Evolutionary conservation across 2,888 invertebrate species (phyloP).

Genomic region (Leucania comma): DNA sequence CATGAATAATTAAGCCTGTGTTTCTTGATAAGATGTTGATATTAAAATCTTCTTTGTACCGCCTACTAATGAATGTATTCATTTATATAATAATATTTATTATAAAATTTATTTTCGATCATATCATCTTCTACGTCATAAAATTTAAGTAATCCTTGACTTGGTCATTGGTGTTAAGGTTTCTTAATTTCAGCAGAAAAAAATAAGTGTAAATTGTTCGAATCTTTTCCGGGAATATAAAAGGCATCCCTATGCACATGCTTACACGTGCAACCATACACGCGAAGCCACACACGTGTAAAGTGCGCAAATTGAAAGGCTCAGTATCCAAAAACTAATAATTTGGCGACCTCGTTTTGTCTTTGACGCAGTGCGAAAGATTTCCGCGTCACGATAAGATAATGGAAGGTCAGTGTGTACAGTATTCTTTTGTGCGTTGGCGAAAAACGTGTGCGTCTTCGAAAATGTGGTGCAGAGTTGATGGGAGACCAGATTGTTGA

Average conservation of each 20-base stretch:
- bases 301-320: slow-evolving; percentile 19
- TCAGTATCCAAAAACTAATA: slow-evolving; percentile 33
- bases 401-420: slow-evolving; percentile 51
- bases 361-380: slow-evolving; percentile 59
- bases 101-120: not conserved
- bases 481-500: not conserved
- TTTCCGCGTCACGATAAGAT: slow-evolving; percentile 64
- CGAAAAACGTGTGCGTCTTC: slow-evolving; percentile 12
- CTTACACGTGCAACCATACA: not conserved
- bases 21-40: not conserved
- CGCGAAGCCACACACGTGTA: not conserved
- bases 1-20: not conserved
- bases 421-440: slow-evolving; percentile 31
- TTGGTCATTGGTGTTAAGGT: not conserved
- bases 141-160: not conserved
- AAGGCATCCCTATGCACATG: slow-evolving; percentile 13
- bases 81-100: not conserved
- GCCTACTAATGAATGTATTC: not conserved
- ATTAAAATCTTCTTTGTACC: not conserved
- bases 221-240: not conserved
- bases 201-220: not conserved
- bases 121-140: not conserved
- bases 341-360: slow-evolving; percentile 48
- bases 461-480: not conserved
- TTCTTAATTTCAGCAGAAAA: not conserved